Base-by-base conservation (phyloP, 1,140 invertebrate genomes). In the Danaus plexippus region DNA sequence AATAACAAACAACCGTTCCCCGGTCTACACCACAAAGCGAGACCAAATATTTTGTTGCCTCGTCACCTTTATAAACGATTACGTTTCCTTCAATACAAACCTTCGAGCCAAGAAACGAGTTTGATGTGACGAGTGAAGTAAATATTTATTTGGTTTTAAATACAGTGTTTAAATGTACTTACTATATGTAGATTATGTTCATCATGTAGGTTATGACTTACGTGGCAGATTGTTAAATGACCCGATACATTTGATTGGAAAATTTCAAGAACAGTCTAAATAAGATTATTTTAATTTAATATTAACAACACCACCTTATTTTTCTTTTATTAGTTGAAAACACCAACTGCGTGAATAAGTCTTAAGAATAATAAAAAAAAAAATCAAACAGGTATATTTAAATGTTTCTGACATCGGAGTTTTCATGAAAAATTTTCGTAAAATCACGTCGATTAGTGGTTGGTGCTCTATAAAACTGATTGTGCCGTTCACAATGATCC, bases 371-470 rank as follows among this genome's bases (percentile, higher is more conserved):
- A n/a, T 15, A 15, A 15, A 15, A 15, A 15, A 15, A 1, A 15
- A 1, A 15, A 15, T 15, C 15, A 22, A 44, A 52, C 11, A 45
- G n/a, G 11, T 49, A 11, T 41, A 64, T 52, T 48, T 50, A 60
- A 59, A 55, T 61, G 52, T 47, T 61, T 69, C 61, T 15, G 48
- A 40, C 2, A 43, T 73, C 56, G 41, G n/a, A 22, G 59, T 54
- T 43, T 57, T 63, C 46, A 64, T 61, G 63, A 64, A 79, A 85
- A 83, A 84, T 69, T 32, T 32, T 57, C 54, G 80, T 63, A 77
- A 74, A 85, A 83, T 86, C 83, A 86, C 71, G 80, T 76, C 80
- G 83, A 84, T 86, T 85, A 85, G 80, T 76, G 71, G 62, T 59
- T 67, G 61, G 70, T 78, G 70, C 71, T 79, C 69, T 75, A 80